phyloP scores from a whole-genome alignment of 2,888 invertebrate genomes.

The Drosophila atroscutellata region DNA sequence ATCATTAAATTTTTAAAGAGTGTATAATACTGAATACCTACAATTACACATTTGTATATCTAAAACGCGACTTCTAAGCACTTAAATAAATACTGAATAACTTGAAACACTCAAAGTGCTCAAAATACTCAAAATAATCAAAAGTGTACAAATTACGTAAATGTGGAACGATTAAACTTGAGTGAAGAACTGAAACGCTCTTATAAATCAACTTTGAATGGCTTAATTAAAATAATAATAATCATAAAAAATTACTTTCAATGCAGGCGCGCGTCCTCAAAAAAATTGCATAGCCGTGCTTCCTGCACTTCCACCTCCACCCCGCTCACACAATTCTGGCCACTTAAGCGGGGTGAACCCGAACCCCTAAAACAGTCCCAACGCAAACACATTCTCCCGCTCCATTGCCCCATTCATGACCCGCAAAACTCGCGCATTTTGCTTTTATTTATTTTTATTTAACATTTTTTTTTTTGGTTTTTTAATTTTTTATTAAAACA shows the following conservation, averaged over 20 bases:
- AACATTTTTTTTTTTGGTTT: slow-evolving; percentile 14
- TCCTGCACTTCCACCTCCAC: slow-evolving; percentile 1
- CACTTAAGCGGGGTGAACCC: slow-evolving; percentile 40
- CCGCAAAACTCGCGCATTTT: slow-evolving; percentile 30
- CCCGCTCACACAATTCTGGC: slow-evolving; percentile 23
- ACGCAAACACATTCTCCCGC: neutral
- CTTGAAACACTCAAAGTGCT: slow-evolving; percentile 1
- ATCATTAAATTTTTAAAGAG: neutral
- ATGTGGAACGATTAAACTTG: slow-evolving; percentile 11
- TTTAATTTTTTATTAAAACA: slow-evolving; percentile 65
- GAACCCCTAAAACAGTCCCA: neutral
- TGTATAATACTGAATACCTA: neutral
- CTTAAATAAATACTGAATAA: neutral
- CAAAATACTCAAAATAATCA: neutral
- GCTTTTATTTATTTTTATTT: slow-evolving; percentile 28
- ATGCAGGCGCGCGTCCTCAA: slow-evolving; percentile 36
- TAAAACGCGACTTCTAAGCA: neutral
- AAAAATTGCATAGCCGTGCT: slow-evolving; percentile 36
- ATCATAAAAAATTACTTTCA: slow-evolving; percentile 26
- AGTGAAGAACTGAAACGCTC: slow-evolving; percentile 6
- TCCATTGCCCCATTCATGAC: slow-evolving; percentile 44
- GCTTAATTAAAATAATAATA: slow-evolving; percentile 31
- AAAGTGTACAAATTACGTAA: neutral
- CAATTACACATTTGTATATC: too few species aligned
- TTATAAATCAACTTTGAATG: slow-evolving; percentile 17